phyloP scores from a whole-genome alignment of 1,140 invertebrate genomes.

The Heliothis virescens region DNA sequence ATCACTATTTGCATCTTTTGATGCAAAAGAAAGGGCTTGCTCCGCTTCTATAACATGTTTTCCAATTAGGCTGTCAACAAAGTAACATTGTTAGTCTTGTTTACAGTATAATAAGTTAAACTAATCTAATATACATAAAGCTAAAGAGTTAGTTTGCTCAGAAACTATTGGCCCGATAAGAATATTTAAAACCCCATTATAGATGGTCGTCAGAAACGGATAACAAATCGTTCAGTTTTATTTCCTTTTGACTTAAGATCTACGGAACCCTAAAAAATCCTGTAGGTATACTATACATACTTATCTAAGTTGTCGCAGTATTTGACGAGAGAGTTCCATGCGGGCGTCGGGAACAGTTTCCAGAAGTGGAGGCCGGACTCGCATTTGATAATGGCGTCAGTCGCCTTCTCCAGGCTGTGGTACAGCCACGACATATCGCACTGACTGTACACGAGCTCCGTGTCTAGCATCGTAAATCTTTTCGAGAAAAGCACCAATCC shows the following conservation, averaged over 20 bases:
- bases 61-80: constrained; percentile 79
- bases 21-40: constrained; percentile 59
- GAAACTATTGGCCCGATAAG: too few relatives aligned
- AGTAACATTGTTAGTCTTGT: neutral
- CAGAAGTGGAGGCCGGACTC: constrained; percentile 89
- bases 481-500: constrained; percentile 87
- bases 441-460: constrained; percentile 79
- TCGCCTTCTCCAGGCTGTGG: constrained; percentile 87
- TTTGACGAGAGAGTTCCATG: constrained; percentile 87
- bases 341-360: constrained; percentile 89
- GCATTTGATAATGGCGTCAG: constrained; percentile 88
- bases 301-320: constrained; percentile 87
- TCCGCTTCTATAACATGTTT: constrained; percentile 76
- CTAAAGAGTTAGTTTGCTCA: too few relatives aligned
- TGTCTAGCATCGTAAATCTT: constrained; percentile 87
- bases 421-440: constrained; percentile 87
- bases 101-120: constrained; percentile 3
- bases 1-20: constrained; percentile 40
- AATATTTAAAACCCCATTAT: too few relatives aligned
- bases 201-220: too few relatives aligned
- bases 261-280: neutral
- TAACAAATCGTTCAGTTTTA: too few relatives aligned
- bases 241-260: too few relatives aligned
- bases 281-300: constrained; percentile 65
- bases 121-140: too few relatives aligned